Percentiles rank a stretch among this genome's conserved stretches.
phyloP scores from a whole-genome alignment of 2,113 vertebrate species.

The Percopsis transmontana region DNA sequence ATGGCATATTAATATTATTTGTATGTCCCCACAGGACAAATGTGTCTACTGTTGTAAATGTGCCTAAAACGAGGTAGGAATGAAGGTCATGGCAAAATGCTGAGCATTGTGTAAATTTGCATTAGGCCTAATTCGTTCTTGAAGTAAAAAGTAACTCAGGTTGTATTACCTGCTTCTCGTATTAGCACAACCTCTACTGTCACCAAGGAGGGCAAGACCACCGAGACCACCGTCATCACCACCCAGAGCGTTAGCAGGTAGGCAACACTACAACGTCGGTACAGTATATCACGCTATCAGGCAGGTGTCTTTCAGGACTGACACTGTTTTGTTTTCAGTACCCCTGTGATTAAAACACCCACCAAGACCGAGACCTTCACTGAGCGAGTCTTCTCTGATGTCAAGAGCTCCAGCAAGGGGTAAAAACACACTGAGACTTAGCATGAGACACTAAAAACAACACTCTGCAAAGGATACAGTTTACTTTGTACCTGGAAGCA shows the following conservation, averaged over 20 bases:
- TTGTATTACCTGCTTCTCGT: neutral
- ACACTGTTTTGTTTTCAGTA: conserved; percentile 32
- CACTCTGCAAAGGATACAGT: too few relatives aligned
- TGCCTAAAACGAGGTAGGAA: conserved; percentile 48
- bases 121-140: too few relatives aligned
- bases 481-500: too few relatives aligned
- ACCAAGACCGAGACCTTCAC: conserved; percentile 56
- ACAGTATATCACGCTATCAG: neutral
- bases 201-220: conserved; percentile 53
- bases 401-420: conserved; percentile 61
- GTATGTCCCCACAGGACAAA: conserved; percentile 26
- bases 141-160: too few relatives aligned
- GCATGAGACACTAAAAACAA: too few relatives aligned
- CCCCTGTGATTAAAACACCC: conserved; percentile 48
- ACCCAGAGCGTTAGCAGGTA: conserved; percentile 15
- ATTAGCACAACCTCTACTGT: conserved; percentile 54
- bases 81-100: neutral
- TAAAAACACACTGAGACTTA: conserved; percentile 31
- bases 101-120: neutral
- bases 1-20: neutral
- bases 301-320: neutral
- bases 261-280: neutral
- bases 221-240: conserved; percentile 59
- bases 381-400: conserved; percentile 46
- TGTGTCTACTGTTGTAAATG: conserved; percentile 19